Conservation (phyloP, 2,113 vertebrate genomes). For the Lontra canadensis region DNA sequence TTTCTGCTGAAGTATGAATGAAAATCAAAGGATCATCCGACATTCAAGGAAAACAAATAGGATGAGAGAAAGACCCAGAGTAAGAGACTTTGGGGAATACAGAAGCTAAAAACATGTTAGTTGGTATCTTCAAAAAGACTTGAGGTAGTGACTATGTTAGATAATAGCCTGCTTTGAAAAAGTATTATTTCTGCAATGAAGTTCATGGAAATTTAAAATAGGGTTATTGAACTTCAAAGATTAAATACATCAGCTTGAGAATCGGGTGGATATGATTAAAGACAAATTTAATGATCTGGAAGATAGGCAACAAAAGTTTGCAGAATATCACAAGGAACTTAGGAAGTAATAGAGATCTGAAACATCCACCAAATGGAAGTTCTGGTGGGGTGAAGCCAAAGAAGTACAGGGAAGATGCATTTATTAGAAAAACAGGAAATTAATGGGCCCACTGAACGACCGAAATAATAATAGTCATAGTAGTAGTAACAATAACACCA, state of each 20-base stretch:
- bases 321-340: neutral
- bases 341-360: neutral
- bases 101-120: neutral
- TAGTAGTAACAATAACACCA: no score
- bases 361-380: neutral
- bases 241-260: neutral
- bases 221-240: neutral
- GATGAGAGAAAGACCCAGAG: neutral
- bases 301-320: neutral
- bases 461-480: neutral
- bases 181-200: neutral
- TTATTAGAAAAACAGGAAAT: constrained; percentile 10
- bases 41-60: neutral
- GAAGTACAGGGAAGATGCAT: neutral
- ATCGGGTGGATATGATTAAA: neutral
- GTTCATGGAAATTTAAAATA: neutral
- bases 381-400: neutral
- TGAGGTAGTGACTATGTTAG: neutral
- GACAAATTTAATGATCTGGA: neutral
- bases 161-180: neutral
- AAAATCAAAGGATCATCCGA: neutral
- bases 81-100: neutral
- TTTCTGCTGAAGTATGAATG: neutral
- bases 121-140: neutral
- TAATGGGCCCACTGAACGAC: neutral